These are phyloP conservation scores for Asarcornis scutulata DNA, from an alignment of 2,113 vertebrate species.

Conservation along the genomic window DNA sequence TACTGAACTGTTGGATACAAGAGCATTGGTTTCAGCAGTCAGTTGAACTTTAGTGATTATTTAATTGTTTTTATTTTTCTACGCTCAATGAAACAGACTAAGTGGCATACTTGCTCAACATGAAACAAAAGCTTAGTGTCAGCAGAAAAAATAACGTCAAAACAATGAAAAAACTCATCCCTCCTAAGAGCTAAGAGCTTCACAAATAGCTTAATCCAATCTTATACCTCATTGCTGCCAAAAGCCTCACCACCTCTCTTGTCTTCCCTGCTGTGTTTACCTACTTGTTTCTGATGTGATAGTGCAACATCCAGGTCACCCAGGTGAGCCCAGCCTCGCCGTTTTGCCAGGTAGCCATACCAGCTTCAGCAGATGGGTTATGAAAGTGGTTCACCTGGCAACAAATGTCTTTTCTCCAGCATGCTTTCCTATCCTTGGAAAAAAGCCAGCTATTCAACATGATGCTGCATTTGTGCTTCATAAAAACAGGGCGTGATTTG, in stretches of 20 bases:
- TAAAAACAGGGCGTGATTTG: background rate
- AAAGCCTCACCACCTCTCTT: background rate
- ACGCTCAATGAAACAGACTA: background rate
- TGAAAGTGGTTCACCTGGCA: background rate
- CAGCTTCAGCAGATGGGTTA: fast-evolving
- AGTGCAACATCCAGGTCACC: background rate
- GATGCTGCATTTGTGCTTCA: background rate
- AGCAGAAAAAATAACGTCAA: background rate
- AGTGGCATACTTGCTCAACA: background rate
- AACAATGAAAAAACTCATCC: background rate
- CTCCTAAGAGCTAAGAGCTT: background rate
- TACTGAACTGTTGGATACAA: background rate
- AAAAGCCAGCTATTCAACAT: background rate
- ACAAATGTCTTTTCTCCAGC: background rate
- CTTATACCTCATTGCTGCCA: background rate
- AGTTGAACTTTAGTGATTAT: conserved; percentile 5
- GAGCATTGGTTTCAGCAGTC: background rate
- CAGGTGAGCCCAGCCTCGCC: background rate
- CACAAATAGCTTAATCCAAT: background rate
- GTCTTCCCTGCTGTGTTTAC: background rate
- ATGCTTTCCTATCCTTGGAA: background rate
- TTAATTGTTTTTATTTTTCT: background rate
- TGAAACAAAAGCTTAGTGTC: background rate
- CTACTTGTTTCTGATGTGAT: background rate
- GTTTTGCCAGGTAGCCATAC: background rate